Percentiles rank a stretch among this genome's conserved stretches.
Evolutionary conservation across 2,113 vertebrate genomes (phyloP).

Genomic region (Ovibos moschatus): DNA sequence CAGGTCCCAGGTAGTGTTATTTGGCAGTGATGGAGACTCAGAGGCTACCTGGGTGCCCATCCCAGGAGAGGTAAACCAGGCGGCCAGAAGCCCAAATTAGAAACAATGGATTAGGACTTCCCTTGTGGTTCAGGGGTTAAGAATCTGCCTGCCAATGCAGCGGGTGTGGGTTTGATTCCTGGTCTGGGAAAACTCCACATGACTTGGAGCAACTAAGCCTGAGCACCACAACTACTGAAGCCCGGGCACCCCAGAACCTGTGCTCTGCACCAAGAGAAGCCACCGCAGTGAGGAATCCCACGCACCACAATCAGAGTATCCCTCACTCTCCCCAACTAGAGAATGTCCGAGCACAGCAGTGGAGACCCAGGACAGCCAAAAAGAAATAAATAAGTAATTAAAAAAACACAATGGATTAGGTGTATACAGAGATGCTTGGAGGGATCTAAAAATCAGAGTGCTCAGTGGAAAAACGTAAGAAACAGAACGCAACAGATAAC

Average conservation of each 20-base stretch:
- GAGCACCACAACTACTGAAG: background rate
- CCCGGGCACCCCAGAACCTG: background rate
- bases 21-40: background rate
- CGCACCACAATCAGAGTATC: background rate
- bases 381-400: background rate
- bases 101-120: background rate
- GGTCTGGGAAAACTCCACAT: background rate
- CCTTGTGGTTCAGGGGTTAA: background rate
- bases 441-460: too few species aligned
- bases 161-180: background rate
- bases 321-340: background rate
- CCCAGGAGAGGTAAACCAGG: background rate
- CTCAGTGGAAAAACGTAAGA: background rate
- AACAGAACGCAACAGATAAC: background rate
- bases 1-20: too few species aligned
- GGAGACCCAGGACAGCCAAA: background rate
- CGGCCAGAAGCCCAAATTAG: background rate
- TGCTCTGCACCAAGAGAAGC: background rate
- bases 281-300: background rate
- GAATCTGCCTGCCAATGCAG: background rate
- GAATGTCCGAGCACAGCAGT: background rate
- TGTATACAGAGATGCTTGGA: background rate
- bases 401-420: background rate
- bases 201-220: background rate
- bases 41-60: background rate